Conservation (phyloP, 2,113 vertebrate species). For the Muscicapa adusta region DNA sequence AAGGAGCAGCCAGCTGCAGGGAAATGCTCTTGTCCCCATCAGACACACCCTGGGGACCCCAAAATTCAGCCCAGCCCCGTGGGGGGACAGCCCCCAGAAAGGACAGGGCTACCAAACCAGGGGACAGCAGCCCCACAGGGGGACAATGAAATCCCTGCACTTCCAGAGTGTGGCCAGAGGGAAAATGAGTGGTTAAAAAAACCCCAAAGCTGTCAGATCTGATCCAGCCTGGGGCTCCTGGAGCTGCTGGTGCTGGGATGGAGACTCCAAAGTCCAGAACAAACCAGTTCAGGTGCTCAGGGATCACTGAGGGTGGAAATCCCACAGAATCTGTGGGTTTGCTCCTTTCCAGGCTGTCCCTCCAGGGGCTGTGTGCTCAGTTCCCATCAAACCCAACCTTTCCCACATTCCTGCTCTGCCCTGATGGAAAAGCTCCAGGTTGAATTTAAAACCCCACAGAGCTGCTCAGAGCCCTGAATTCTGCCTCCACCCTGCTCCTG, state of each 20-base stretch:
- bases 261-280: no score
- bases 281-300: neutral
- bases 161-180: neutral
- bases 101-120: neutral
- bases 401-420: neutral
- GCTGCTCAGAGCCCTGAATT: neutral
- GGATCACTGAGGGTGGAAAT: neutral
- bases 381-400: neutral
- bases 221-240: fast-evolving
- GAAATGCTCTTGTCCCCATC: neutral
- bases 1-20: neutral
- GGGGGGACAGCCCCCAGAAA: fast-evolving
- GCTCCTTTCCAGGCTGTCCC: neutral
- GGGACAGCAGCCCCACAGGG: neutral
- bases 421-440: neutral
- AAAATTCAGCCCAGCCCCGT: neutral
- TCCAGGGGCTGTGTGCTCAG: fast-evolving
- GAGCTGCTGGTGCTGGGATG: neutral
- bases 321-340: fast-evolving
- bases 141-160: neutral
- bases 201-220: neutral
- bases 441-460: neutral
- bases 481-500: fast-evolving
- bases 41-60: neutral
- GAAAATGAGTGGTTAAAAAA: fast-evolving